phyloP scores from a whole-genome alignment of 2,113 vertebrate genomes.

The Sorex fumeus region DNA sequence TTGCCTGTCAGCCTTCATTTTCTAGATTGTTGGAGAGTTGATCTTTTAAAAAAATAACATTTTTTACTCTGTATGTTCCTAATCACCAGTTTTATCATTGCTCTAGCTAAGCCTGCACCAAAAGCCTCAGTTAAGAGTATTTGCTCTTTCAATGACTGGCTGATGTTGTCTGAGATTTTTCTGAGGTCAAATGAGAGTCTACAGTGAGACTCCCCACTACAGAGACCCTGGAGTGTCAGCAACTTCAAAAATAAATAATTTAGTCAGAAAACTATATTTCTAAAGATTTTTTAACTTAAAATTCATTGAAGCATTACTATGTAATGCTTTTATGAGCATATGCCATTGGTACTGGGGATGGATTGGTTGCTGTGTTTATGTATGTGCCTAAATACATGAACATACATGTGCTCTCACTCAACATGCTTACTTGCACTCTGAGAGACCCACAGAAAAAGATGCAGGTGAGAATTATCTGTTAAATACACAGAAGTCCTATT shows the following conservation, averaged over 20 bases:
- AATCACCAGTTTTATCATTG: slow-evolving; percentile 51
- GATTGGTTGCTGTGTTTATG: background rate
- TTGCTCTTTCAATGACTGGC: slow-evolving; percentile 38
- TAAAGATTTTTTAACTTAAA: background rate
- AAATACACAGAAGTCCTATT: background rate
- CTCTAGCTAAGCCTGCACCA: slow-evolving; percentile 28
- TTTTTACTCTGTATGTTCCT: slow-evolving; percentile 51
- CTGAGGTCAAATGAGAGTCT: slow-evolving; percentile 56
- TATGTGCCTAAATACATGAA: background rate
- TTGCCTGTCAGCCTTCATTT: slow-evolving; percentile 65
- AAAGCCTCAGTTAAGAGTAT: slow-evolving; percentile 44
- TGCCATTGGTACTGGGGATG: background rate
- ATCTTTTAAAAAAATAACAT: slow-evolving; percentile 67
- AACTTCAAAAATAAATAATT: slow-evolving; percentile 21
- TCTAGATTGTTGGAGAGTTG: background rate
- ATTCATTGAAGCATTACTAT: background rate
- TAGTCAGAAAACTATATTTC: background rate
- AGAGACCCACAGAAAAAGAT: background rate
- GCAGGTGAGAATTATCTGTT: background rate
- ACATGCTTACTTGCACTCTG: background rate
- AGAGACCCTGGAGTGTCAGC: background rate
- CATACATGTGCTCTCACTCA: background rate
- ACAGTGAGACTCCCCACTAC: background rate
- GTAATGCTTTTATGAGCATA: background rate
- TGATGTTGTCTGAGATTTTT: slow-evolving; percentile 43